Base-by-base conservation (phyloP, 2,797 vertebrate species). In the Malacoctenus gilli region DNA sequence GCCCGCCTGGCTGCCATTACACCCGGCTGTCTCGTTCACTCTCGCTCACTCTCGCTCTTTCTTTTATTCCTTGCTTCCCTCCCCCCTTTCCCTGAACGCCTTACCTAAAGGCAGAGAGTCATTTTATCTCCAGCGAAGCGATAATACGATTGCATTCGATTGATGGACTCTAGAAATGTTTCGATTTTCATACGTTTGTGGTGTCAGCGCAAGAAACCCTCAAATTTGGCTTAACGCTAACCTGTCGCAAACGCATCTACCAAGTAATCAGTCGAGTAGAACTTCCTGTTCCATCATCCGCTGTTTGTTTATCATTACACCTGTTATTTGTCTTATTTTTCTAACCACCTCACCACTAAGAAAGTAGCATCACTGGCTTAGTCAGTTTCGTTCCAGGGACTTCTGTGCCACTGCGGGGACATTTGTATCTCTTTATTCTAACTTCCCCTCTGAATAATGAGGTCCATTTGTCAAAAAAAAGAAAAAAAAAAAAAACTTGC, bases 401-500 rank as follows among this genome's bases (percentile, higher is more conserved):
- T 47, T 59, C 57, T 36, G 34, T 22, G 22, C 12, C 15, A 21
- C 38, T 8, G 47, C 28, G n/a, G n/a, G n/a, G n/a, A n/a, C n/a
- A n/a, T n/a, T 36, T 53, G 40, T 51, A 37, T 72, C 14, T 61
- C 10, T 67, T 58, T 40, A 30, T 57, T 15, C 32, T 58, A 47
- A 30, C 21, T 60, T 53, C 22, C 31, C 20, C 35, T 51, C n/a
- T 56, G 30, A 56, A 48, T 77, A 68, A 80, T 63, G 46, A 71
- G 70, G 21, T 43, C 41, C 51, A 75, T 82, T 80, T 61, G 5
- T 69, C 36, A 68, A 63, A 66, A 34, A 59, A n/a, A n/a, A n/a
- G n/a, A n/a, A n/a, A n/a, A n/a, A n/a, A n/a, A n/a, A 37, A 68
- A 60, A 64, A 35, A 58, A 31, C 64, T 77, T 80, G 68, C 66